Conservation (phyloP, 2,113 vertebrate genomes). For the Lutjanus erythropterus region DNA sequence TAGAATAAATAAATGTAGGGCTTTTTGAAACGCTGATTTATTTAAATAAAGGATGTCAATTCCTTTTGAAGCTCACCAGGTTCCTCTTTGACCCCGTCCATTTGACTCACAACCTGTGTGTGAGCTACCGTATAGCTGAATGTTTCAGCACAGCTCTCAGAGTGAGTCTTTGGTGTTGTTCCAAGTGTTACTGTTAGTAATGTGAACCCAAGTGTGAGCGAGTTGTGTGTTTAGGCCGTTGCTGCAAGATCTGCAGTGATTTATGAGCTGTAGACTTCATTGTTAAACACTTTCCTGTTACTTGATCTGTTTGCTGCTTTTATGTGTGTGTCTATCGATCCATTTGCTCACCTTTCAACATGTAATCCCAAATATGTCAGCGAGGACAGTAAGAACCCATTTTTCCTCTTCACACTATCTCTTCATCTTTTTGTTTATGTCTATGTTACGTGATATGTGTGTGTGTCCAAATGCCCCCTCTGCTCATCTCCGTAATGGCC, state of each 20-base stretch:
- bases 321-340: slow-evolving; percentile 26
- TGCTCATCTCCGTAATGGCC: slow-evolving; percentile 47
- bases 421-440: slow-evolving; percentile 57
- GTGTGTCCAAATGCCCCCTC: slow-evolving; percentile 35
- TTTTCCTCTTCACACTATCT: slow-evolving; percentile 60
- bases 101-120: slow-evolving; percentile 6
- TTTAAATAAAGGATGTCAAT: slow-evolving; percentile 25
- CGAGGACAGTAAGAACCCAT: slow-evolving; percentile 57
- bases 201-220: slow-evolving; percentile 44
- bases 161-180: slow-evolving; percentile 8
- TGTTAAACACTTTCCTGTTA: slow-evolving; percentile 53
- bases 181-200: slow-evolving; percentile 32
- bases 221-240: slow-evolving; percentile 36
- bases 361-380: slow-evolving; percentile 55
- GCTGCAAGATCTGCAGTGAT: slow-evolving; percentile 51
- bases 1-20: slow-evolving; percentile 42
- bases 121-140: slow-evolving; percentile 35
- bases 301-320: slow-evolving; percentile 43
- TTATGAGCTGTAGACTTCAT: slow-evolving; percentile 55
- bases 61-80: slow-evolving; percentile 38
- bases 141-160: background rate
- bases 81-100: slow-evolving; percentile 20
- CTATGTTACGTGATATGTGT: slow-evolving; percentile 13
- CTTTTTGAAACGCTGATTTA: slow-evolving; percentile 22
- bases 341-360: slow-evolving; percentile 57